Base-by-base conservation (phyloP, 2,797 vertebrate genomes). In the Pseudochirops corinnae region DNA sequence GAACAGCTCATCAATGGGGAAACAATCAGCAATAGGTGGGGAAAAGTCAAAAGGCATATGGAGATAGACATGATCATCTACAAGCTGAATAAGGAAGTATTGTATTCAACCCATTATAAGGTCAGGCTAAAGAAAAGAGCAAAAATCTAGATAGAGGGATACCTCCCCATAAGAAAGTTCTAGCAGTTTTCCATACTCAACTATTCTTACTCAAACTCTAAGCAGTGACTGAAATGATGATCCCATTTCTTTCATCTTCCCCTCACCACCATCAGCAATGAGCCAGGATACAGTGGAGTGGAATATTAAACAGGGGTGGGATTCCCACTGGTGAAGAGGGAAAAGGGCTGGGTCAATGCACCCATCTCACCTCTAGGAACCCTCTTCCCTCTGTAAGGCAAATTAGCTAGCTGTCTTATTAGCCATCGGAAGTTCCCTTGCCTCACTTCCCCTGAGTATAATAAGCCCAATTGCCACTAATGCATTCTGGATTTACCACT, bases 401-500 rank as follows among this genome's bases (percentile, higher is more conserved):
- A 74, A 96, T 60, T 97, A 96, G 93, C 97, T 93, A 94, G 96
- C 57, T 92, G 93, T 95, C 95, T 98, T 93, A 96, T 97, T 93
- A 97, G 95, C 96, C 95, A 60, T 97, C 96, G 6, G 96, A 97
- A 91, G 95, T 97, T 95, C 90, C 95, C 92, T 91, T 87, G 91
- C 94, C 94, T 56, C 95, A 93, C 92, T 87, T 92, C 7, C 21
- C 67, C 56, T 29, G 92, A 93, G 92, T 92, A 74, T 93, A 55
- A 95, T 96, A 94, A 95, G 90, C 93, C 91, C 91, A 92, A 97
- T 3, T 50, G 62, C 95, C 95, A 95, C 93, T 97, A 98, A 97
- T 97, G 95, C 92, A 96, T 57, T 93, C 93, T 94, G 94, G 93
- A 95, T 95, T 96, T 94, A 95, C 74, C 18, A 62, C 93, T 93